These are phyloP conservation scores for Amiota mariae DNA, from an alignment of 2,888 invertebrate genomes.

Conservation along the genomic window DNA sequence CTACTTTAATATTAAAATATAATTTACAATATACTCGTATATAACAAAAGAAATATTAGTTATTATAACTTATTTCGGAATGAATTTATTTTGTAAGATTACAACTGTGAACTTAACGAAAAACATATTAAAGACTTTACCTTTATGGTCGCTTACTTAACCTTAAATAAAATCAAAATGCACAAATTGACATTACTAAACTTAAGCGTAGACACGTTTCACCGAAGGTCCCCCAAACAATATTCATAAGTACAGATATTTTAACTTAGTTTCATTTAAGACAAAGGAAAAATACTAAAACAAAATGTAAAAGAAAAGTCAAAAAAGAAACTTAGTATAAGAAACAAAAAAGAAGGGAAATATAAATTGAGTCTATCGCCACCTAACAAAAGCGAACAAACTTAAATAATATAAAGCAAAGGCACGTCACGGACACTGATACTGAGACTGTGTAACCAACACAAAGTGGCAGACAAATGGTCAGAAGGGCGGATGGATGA, in stretches of 20 bases:
- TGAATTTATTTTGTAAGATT: no score
- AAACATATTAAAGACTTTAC: background rate
- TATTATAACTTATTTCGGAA: no score
- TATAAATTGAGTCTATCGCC: no score
- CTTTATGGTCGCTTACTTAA: no score
- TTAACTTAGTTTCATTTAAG: slow-evolving; percentile 5
- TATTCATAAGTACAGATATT: slow-evolving; percentile 11
- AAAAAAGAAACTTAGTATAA: background rate
- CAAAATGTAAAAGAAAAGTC: background rate
- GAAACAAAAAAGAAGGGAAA: no score
- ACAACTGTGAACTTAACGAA: background rate
- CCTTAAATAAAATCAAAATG: no score
- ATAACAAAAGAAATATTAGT: no score
- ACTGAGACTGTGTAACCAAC: background rate
- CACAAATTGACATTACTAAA: background rate
- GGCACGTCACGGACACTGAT: slow-evolving; percentile 37
- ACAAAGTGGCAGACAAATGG: background rate
- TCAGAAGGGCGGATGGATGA: background rate
- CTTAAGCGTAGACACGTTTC: slow-evolving; percentile 17
- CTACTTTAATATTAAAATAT: no score
- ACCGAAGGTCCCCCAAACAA: slow-evolving; percentile 13
- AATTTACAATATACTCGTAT: no score
- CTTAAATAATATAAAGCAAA: slow-evolving; percentile 39
- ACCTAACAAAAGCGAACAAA: slow-evolving; percentile 36
- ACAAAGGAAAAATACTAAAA: slow-evolving; percentile 9